A percentile compares a stretch with the other conserved stretches of the same genome.
These are phyloP conservation scores for Chiroxiphia lanceolata DNA, from an alignment of 2,797 vertebrate species.

Conservation along the genomic window DNA sequence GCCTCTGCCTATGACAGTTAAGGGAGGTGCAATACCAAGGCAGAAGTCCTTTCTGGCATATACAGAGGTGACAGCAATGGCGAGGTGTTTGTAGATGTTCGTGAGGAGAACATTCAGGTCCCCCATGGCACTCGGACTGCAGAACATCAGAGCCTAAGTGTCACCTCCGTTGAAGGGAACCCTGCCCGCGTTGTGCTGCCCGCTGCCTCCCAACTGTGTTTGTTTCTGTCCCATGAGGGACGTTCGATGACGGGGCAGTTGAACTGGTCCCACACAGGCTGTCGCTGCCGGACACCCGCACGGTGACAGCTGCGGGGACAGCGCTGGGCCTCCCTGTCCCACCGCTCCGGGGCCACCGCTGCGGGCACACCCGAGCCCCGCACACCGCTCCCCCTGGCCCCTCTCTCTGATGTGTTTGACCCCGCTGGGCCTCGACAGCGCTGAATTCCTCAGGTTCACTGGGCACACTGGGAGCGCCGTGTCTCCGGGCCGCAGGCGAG, in stretches of 20 bases:
- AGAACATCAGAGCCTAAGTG: not conserved
- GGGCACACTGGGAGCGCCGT: accelerated
- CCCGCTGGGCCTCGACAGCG: accelerated
- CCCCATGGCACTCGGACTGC: not conserved
- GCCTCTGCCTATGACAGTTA: not conserved
- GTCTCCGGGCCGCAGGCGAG: accelerated
- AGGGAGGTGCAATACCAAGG: not conserved
- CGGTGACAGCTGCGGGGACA: accelerated
- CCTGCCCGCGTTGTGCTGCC: accelerated
- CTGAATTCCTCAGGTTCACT: accelerated
- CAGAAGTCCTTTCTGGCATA: not conserved
- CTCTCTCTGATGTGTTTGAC: accelerated
- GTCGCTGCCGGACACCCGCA: accelerated
- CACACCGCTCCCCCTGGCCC: accelerated
- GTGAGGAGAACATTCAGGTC: not conserved
- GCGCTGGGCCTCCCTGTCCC: not conserved
- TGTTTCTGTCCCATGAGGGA: not conserved
- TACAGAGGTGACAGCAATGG: not conserved
- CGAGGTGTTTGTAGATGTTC: not conserved
- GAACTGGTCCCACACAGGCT: not conserved
- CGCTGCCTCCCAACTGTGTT: not conserved
- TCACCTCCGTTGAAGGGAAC: not conserved
- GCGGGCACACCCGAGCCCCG: not conserved
- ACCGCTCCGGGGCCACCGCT: not conserved
- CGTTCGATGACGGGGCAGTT: not conserved